Conservation (phyloP, 1,140 invertebrate genomes). For the Asobara japonica region DNA sequence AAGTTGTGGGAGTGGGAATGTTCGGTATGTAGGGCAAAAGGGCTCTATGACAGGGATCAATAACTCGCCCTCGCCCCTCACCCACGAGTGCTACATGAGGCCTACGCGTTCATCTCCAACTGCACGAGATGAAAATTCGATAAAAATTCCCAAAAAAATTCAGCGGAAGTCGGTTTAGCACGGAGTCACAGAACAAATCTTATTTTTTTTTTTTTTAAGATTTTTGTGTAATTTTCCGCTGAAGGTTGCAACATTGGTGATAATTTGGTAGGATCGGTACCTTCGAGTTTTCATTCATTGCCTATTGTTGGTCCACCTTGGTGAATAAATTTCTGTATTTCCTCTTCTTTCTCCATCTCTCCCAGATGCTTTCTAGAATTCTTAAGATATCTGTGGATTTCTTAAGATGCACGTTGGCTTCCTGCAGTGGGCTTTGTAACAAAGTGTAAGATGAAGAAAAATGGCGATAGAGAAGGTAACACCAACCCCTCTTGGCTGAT, state of each 20-base stretch:
- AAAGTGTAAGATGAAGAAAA: conserved; percentile 45
- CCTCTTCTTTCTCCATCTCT: neutral
- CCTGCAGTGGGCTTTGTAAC: conserved; percentile 44
- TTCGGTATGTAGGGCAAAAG: conserved; percentile 52
- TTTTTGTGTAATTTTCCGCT: no score
- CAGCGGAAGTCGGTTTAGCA: no score
- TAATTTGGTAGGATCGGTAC: no score
- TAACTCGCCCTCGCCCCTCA: conserved; percentile 37
- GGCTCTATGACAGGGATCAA: conserved; percentile 43
- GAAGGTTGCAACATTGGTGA: no score
- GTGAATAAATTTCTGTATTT: neutral
- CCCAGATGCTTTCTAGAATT: conserved; percentile 9
- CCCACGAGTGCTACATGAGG: conserved; percentile 19
- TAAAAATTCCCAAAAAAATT: no score
- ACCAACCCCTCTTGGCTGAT: conserved; percentile 49
- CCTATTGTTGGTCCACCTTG: neutral
- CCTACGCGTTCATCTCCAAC: conserved; percentile 21
- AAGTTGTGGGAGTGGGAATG: conserved; percentile 29
- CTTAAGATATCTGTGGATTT: neutral
- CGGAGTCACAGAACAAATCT: no score
- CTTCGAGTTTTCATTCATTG: neutral
- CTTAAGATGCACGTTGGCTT: conserved; percentile 34
- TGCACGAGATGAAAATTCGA: neutral
- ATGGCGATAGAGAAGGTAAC: conserved; percentile 32
- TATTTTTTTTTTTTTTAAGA: no score